Evolutionary conservation across 2,888 invertebrate species (phyloP), one percentile per base, ranked within the genome.

Genomic region (Xestia xanthographa): DNA sequence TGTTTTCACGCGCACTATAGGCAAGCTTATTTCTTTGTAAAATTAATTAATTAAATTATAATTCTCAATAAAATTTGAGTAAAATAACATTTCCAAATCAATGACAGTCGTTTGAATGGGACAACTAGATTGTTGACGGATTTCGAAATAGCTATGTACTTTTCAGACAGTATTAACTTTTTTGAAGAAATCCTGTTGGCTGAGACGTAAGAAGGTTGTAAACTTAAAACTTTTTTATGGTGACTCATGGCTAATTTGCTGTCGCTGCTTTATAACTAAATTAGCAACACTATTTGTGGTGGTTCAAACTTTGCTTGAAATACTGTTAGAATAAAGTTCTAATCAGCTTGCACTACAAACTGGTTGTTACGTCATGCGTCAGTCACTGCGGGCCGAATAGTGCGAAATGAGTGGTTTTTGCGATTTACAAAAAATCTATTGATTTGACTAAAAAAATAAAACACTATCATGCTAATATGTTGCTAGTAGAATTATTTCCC

Each of bases 41-140:
- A 87, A 89, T 89, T 89, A 90, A 90, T 90, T 90, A 82, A 75
- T 81, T 90, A 90, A 90, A 88, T 90, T 91, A 92, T 91, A 91
- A 91, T 87, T 86, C 90, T 91, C 91, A 93, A 92, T 92, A 91
- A 91, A 92, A 89, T 82, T 87, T 85, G 89, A 92, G 89, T 94
- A 95, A 94, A 95, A 92, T 93, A 91, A 92, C 96, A 96, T 95
- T 88, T 94, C 94, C 91, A 94, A 95, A 95, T 92, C 90, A 88
- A 73, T 93, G 95, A 94, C 94, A 95, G 88, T 82, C 89, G 91
- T 94, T 95, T 94, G 92, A 94, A 95, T 92, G 89, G 78, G 71
- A 89, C 93, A 92, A 92, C 94, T 95, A 95, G 95, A 95, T 95
- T 93, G 89, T 81, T 93, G 93, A 93, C 91, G 89, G 87, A 87